Conservation (phyloP, 2,113 vertebrate genomes). For the Clupea harengus region DNA sequence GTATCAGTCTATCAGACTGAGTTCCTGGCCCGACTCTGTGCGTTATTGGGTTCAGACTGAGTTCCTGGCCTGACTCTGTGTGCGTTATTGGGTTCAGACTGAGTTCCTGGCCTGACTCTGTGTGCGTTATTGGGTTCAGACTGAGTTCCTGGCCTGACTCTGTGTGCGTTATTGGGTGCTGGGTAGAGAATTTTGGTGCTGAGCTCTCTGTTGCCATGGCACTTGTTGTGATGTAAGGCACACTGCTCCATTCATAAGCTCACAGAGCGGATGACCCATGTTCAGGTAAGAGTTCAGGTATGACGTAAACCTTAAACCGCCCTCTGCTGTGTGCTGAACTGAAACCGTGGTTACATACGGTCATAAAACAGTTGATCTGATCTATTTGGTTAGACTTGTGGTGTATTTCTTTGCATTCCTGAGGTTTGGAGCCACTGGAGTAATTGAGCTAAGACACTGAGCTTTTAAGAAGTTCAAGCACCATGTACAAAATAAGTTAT, state of each 20-base stretch:
- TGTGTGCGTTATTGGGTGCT: not conserved
- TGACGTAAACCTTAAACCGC: not conserved
- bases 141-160: too few relatives aligned
- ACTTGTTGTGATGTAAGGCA: not conserved
- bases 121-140: too few relatives aligned
- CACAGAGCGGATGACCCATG: not conserved
- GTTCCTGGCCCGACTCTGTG: too few relatives aligned
- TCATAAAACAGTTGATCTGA: not conserved
- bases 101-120: too few relatives aligned
- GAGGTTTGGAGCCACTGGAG: not conserved
- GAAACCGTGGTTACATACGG: not conserved
- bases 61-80: too few relatives aligned
- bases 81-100: too few relatives aligned
- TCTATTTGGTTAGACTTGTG: not conserved
- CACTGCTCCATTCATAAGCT: not conserved
- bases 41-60: too few relatives aligned
- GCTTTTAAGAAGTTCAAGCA: not conserved
- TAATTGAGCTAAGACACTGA: not conserved
- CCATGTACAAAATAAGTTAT: not conserved
- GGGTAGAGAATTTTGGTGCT: not conserved
- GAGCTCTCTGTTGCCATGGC: not conserved
- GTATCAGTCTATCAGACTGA: not conserved
- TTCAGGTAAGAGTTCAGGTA: not conserved
- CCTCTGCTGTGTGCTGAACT: not conserved
- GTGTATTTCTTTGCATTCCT: not conserved